Evolutionary conservation across 2,113 vertebrate genomes (phyloP), one percentile per base, ranked within the genome.

Genomic region (Castor canadensis): DNA sequence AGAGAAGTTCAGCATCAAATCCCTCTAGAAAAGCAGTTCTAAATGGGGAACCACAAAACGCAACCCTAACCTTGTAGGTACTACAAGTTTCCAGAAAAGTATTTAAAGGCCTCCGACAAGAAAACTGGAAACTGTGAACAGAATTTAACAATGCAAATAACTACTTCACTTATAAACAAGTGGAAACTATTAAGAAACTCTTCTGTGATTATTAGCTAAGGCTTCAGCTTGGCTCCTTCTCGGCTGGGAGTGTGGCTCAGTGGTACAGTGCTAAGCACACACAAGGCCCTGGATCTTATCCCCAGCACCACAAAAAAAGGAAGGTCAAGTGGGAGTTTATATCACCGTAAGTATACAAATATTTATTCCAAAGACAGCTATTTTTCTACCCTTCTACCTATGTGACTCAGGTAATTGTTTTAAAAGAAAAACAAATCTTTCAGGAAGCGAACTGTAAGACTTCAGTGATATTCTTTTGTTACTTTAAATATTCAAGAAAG

Each of bases 401-500:
- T n/a, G n/a, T n/a, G 58, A 26, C 58, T 60, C 28, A 26, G 58
- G 24, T 60, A 60, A n/a, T 60, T 60, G 58, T 40, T 38, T 22
- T n/a, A n/a, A n/a, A n/a, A 49, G 49, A 64, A 73, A 95, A 86
- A 54, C 64, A 58, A 77, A 62, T 26, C 38, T 54, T 76, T 69
- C 45, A 67, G 19, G 3, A 92, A 72, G 32, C 72, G 9, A 77
- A 40, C 22, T 67, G 3, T 30, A 90, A 91, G 72, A 73, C 32
- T 60, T 11, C 64, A 91, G 0, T 75, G 56, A 91, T 96, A 91
- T 94, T 84, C 17, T 81, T 94, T 81, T 60, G 32, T 64, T 83
- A 85, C 5, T 79, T 91, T 66, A 91, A 91, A 96, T 89, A 91
- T 22, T 85, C 52, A 60, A 85, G 67, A 75, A 88, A 82, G n/a